A percentile compares a stretch with the other conserved stretches of the same genome.
phyloP scores from a whole-genome alignment of 2,797 vertebrate species.

The Harpagifer antarcticus region DNA sequence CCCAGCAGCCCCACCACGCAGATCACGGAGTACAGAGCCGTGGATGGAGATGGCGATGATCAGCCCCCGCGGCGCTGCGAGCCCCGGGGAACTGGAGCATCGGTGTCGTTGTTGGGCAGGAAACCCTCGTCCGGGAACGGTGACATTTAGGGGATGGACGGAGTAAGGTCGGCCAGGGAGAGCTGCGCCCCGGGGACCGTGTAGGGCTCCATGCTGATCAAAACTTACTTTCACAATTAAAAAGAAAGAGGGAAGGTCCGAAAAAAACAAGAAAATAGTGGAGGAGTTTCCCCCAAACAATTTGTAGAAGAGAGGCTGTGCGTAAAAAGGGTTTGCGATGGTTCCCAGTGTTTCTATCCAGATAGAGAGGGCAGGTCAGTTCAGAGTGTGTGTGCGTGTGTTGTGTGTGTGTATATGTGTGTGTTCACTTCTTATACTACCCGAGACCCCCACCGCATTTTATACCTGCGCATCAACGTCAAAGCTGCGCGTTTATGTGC shows the following conservation, averaged over 20 bases:
- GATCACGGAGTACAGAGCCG: conserved; percentile 91
- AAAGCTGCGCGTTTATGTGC: conserved; percentile 49
- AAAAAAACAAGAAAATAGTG: background rate
- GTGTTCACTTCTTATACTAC: conserved; percentile 19
- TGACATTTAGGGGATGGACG: conserved; percentile 82
- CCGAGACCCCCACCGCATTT: conserved; percentile 28
- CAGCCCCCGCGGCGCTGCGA: conserved; percentile 74
- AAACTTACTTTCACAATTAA: conserved; percentile 41
- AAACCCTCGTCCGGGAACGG: conserved; percentile 75
- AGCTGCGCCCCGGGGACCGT: conserved; percentile 76
- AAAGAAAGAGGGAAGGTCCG: background rate
- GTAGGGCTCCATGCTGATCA: conserved; percentile 83
- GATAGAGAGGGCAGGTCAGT: conserved; percentile 4
- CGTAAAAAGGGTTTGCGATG: background rate
- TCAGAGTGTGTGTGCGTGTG: background rate
- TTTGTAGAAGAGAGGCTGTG: background rate
- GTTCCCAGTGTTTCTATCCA: conserved; percentile 13
- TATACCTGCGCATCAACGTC: conserved; percentile 65
- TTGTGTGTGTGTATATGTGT: background rate
- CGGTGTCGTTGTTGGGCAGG: conserved; percentile 79
- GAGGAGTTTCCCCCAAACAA: conserved; percentile 3
- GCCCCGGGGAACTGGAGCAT: conserved; percentile 58
- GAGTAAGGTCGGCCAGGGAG: conserved; percentile 79
- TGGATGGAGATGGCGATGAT: conserved; percentile 90
- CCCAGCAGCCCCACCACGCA: conserved; percentile 93